These are phyloP conservation scores for Clarias magur DNA, from an alignment of 2,113 vertebrate genomes.

Conservation along the genomic window DNA sequence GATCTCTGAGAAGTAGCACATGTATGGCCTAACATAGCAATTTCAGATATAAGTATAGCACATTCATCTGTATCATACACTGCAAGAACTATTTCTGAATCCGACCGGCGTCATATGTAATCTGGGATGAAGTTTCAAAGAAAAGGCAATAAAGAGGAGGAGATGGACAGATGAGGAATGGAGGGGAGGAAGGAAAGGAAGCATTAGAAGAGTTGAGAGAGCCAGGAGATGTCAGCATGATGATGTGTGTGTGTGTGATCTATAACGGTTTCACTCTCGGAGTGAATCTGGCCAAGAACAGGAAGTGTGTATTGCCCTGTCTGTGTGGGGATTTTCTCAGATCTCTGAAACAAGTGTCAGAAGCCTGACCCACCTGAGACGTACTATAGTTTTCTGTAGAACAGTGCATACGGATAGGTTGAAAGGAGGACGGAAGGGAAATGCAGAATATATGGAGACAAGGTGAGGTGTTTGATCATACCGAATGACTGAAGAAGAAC, in stretches of 20 bases:
- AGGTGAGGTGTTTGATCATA: neutral
- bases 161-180: neutral
- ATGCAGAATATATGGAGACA: neutral
- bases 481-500: neutral
- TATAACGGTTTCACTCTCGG: neutral
- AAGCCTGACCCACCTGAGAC: neutral
- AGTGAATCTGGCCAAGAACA: slow-evolving; percentile 6
- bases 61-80: neutral
- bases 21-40: neutral
- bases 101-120: neutral
- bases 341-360: slow-evolving; percentile 19
- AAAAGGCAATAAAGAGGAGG: neutral
- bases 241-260: neutral
- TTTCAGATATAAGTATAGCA: neutral
- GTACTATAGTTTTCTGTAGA: neutral
- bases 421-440: neutral
- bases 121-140: neutral
- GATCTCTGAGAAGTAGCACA: neutral
- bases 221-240: slow-evolving; percentile 14
- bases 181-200: neutral
- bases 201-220: neutral
- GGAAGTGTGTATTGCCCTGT: neutral
- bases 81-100: neutral
- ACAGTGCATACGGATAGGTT: neutral
- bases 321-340: slow-evolving; percentile 4